Percentiles rank a stretch among this genome's conserved stretches.
phyloP scores from a whole-genome alignment of 2,113 vertebrate species.

The Corythoichthys haematopterus region DNA sequence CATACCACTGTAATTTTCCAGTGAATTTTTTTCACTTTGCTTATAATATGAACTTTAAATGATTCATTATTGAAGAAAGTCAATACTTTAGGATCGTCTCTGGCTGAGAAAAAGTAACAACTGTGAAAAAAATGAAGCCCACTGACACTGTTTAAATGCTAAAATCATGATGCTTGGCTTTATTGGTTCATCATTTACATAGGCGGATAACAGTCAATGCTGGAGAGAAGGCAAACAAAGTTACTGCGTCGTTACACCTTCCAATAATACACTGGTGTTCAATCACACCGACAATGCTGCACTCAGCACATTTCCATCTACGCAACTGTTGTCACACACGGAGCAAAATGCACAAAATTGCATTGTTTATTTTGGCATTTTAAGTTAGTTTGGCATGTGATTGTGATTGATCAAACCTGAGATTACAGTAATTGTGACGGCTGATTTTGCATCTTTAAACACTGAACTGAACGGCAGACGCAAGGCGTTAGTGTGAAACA shows the following conservation, averaged over 20 bases:
- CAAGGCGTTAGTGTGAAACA: too few relatives aligned
- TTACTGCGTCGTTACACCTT: background rate
- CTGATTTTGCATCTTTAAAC: too few relatives aligned
- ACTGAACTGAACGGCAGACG: too few relatives aligned
- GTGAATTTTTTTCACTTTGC: background rate
- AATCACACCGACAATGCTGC: constrained; percentile 1
- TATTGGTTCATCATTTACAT: background rate
- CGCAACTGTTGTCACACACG: background rate
- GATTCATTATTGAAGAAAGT: background rate
- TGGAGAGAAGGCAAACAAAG: background rate
- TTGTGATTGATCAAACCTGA: background rate
- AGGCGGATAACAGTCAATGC: background rate
- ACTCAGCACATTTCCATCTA: background rate
- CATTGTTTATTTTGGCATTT: background rate
- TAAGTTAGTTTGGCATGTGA: background rate
- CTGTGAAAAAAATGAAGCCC: constrained; percentile 5
- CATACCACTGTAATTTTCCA: too few relatives aligned
- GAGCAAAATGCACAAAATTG: background rate
- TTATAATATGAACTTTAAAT: background rate
- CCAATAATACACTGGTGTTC: background rate
- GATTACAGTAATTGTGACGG: background rate
- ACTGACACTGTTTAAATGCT: background rate
- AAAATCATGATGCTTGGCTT: background rate
- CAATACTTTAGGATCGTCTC: background rate
- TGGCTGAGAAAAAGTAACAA: background rate